Evolutionary conservation across 2,888 invertebrate genomes (phyloP), one percentile per base, ranked within the genome.

Genomic region (Phyllotreta striolata): DNA sequence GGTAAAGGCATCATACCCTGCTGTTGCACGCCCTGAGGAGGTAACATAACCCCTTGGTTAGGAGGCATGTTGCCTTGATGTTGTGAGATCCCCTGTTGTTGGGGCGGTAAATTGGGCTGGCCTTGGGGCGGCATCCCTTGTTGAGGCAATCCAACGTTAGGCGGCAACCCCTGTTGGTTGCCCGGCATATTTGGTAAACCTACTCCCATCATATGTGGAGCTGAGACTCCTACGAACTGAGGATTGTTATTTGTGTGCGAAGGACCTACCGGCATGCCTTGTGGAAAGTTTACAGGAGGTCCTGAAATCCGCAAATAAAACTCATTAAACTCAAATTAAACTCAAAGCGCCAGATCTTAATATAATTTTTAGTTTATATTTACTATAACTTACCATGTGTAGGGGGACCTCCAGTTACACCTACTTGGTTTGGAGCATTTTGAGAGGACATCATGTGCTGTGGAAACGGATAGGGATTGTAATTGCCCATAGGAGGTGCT

Each of bases 401-500:
- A 3, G 67, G 67, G 66, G 70, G 80, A 74, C 55, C 67, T 43
- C 76, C 63, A 35, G 77, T 77, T n/a, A 78, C 66, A n/a, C 62
- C 62, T 52, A 69, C 59, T 70, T 72, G 80, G 76, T 68, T 66
- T 1, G 70, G 68, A 12, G 69, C 68, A 54, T 69, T 70, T 10
- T 72, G 68, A 6, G 71, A 69, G 34, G 70, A 68, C 57, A 72
- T 71, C 63, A 73, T 72, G 12, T 43, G 71, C 12, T 70, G 72
- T 1, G 73, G 66, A 58, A 73, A 76, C 39, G 67, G 72, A 52
- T 67, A 67, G 13, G 65, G 63, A 49, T 70, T 70, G 63, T 71
- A 72, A 9, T 55, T 66, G 2, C 64, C 65, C 24, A 64, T 67
- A 35, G 82, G 84, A 1, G 79, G 80, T 54, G 67, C 69, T 5